Evolutionary conservation across 1,140 invertebrate species (phyloP), one percentile per base, ranked within the genome.

Genomic region (Drosophila pectinifera): DNA sequence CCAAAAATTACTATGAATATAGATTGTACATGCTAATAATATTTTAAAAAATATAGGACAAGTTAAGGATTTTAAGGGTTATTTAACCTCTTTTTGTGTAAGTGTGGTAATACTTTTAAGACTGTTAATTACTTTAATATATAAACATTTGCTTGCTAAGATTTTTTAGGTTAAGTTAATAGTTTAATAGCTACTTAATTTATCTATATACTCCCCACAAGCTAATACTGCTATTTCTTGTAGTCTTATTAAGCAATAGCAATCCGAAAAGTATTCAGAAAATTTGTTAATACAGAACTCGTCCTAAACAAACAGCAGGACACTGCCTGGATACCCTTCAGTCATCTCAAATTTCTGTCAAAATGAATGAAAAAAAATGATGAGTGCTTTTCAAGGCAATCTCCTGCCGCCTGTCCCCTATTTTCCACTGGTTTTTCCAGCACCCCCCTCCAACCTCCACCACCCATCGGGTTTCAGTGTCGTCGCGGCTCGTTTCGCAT

Each of bases 401-500:
- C 61, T 73, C 49, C 54, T 42, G 26, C 38, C 36, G 34, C 16
- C 42, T 13, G n/a, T 38, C 26, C 43, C 58, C 42, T 31, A 67
- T 64, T 67, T 68, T 65, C 61, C 64, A 51, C 45, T 65, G 64
- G 59, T 70, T 62, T 49, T 55, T 58, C 59, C 53, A 28, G 31
- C 16, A n/a, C 39, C 36, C 34, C 16, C 16, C 14, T 46, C 38
- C 43, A n/a, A 38, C 41, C n/a, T 48, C 31, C 46, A 42, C 49
- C 24, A 31, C 51, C 24, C 51, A 73, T 41, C 16, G 59, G 46
- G 43, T 59, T 54, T 76, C 68, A 54, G 65, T 78, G 84, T 86
- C 77, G 77, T 88, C 73, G 73, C 74, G 83, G 83, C 82, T 88
- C 82, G 82, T 75, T 85, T 86, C 78, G 69, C 74, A 88, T 86